Percentiles rank a stretch among this genome's conserved stretches.
phyloP scores from a whole-genome alignment of 2,888 invertebrate species.

The Fragum sueziense region DNA sequence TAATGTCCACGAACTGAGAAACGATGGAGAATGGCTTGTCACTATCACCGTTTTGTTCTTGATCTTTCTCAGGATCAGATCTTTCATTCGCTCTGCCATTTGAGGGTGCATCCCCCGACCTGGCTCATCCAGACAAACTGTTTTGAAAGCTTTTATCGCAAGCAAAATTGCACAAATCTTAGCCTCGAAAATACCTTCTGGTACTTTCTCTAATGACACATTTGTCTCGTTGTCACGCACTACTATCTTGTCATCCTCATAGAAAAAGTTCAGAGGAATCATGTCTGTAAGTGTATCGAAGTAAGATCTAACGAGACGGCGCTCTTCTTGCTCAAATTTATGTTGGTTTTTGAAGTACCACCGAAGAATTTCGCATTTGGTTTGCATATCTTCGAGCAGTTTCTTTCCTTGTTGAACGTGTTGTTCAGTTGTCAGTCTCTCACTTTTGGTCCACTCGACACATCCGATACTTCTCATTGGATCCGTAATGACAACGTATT shows the following conservation, averaged over 20 bases:
- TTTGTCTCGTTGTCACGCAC: not conserved
- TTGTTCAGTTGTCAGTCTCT: not conserved
- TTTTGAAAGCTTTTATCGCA: conserved; percentile 9
- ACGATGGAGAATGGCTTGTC: not conserved
- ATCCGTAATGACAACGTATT: conserved; percentile 5
- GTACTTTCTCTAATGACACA: conserved; percentile 19
- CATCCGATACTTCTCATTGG: conserved; percentile 23
- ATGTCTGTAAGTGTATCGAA: conserved; percentile 22
- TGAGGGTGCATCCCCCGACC: conserved; percentile 30
- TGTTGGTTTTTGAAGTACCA: not conserved
- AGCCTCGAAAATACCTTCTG: conserved; percentile 28
- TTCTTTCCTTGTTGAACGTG: not conserved
- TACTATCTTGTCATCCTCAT: not conserved
- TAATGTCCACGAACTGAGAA: not conserved
- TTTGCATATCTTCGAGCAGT: not conserved
- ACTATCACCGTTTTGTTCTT: conserved; percentile 9
- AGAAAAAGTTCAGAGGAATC: not conserved
- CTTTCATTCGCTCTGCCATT: conserved; percentile 21
- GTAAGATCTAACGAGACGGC: not conserved
- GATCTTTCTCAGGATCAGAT: conserved; percentile 5
- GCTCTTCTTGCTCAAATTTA: not conserved
- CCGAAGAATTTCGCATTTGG: not conserved
- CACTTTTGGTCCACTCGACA: conserved; percentile 20
- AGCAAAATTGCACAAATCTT: conserved; percentile 12
- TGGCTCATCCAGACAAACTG: conserved; percentile 22